phyloP scores from a whole-genome alignment of 2,888 invertebrate species.

The Lamproptera curius region DNA sequence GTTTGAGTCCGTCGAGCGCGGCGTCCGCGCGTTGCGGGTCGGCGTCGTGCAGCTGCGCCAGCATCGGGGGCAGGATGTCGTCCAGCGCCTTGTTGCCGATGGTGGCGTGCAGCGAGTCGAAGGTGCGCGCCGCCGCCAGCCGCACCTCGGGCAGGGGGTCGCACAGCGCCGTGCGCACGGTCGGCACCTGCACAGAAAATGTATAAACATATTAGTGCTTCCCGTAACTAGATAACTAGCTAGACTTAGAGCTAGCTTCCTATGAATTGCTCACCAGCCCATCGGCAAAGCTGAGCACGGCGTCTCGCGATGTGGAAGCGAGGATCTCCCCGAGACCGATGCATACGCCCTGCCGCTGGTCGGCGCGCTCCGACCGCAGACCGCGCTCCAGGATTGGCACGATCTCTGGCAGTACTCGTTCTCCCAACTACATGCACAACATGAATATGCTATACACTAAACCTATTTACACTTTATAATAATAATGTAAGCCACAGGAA shows the following conservation, averaged over 20 bases:
- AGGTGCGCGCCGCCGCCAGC: slow-evolving; percentile 96
- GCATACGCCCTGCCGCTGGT: slow-evolving; percentile 98
- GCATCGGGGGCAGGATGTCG: slow-evolving; percentile 96
- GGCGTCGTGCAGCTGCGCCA: slow-evolving; percentile 85
- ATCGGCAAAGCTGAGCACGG: slow-evolving; percentile 85
- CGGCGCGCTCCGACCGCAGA: slow-evolving; percentile 92
- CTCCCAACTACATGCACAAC: slow-evolving; percentile 89
- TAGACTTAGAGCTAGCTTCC: too few relatives aligned
- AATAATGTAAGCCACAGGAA: too few relatives aligned
- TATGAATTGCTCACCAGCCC: slow-evolving; percentile 59
- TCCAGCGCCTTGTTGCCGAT: slow-evolving; percentile 96
- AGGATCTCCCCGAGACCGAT: slow-evolving; percentile 99
- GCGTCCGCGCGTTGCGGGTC: slow-evolving; percentile 90
- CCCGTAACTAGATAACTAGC: too few relatives aligned
- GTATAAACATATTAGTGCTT: too few relatives aligned
- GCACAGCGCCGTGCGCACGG: slow-evolving; percentile 95
- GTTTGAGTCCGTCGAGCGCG: slow-evolving; percentile 95
- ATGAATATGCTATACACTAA: background rate
- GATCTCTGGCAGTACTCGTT: slow-evolving; percentile 97
- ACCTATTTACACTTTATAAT: background rate
- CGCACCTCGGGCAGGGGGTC: slow-evolving; percentile 96
- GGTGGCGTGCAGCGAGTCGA: slow-evolving; percentile 96
- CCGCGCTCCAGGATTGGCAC: slow-evolving; percentile 98
- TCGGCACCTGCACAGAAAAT: slow-evolving; percentile 82
- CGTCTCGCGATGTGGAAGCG: slow-evolving; percentile 96